These are phyloP conservation scores for Himalopsyche kuldschensis DNA, from an alignment of 2,888 invertebrate genomes.

Conservation along the genomic window DNA sequence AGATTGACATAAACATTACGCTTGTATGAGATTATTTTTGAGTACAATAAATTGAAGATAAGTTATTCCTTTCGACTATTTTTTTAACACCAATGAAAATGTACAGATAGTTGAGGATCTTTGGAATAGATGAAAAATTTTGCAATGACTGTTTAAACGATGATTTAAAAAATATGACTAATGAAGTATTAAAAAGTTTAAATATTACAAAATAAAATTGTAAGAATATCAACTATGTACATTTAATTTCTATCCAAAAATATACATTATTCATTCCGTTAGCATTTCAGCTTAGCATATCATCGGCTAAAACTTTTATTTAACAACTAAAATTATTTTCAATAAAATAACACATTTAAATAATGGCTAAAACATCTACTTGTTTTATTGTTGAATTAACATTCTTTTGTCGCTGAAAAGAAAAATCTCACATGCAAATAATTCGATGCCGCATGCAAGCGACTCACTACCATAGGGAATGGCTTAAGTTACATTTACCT, in stretches of 20 bases:
- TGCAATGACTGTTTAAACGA: neutral
- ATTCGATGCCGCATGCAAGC: neutral
- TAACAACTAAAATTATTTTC: constrained; percentile 5
- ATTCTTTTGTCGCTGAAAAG: neutral
- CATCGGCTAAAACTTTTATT: neutral
- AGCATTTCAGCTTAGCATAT: neutral
- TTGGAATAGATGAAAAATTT: neutral
- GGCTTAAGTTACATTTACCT: constrained; percentile 15
- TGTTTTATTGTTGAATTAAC: constrained; percentile 18
- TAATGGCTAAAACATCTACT: constrained; percentile 33
- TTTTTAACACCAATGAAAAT: neutral
- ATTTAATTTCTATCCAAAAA: neutral
- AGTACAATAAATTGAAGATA: neutral
- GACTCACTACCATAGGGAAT: constrained; percentile 12
- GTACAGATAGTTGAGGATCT: neutral
- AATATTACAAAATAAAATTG: neutral
- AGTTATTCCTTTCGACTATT: neutral
- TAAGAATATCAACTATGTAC: neutral
- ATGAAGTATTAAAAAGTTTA: neutral
- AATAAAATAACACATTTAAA: constrained; percentile 32
- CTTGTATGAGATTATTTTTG: neutral
- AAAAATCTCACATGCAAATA: constrained; percentile 6
- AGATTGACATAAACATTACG: neutral
- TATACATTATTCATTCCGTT: neutral
- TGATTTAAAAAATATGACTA: neutral